Evolutionary conservation across 1,140 invertebrate species (phyloP), one percentile per base, ranked within the genome.

Genomic region (Heliconius eleuchia): DNA sequence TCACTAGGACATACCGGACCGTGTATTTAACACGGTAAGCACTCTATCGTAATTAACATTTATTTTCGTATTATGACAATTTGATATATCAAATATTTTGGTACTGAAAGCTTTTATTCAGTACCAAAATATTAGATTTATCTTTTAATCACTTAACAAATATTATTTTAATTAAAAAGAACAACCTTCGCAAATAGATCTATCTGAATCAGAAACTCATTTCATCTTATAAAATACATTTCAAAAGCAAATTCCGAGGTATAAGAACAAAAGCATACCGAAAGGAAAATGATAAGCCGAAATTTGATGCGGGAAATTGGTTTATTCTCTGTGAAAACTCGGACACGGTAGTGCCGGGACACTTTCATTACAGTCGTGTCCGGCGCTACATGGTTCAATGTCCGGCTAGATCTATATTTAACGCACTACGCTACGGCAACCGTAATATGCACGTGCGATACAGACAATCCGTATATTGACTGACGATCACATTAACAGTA

Each of bases 381-480:
- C 89, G 86, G 87, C 84, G 82, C 77, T 77, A 77, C 74, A 77
- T 87, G 83, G 91, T 92, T 92, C 91, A 92, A 92, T 90, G 91
- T 91, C 89, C 91, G 90, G 87, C 85, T 75, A 80, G 72, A 75
- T 87, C 89, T 92, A 92, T 92, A 89, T 91, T 91, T 92, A 92
- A 88, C 86, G 77, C 81, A 84, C 85, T 84, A 81, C 80, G 79
- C 80, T 73, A 83, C 85, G 85, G 74, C 71, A 74, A 73, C 82
- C 78, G 76, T 81, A 84, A 82, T 82, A 74, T 87, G 86, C 86
- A 90, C 90, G 90, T 87, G 78, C 80, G 71, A 79, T 86, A 85
- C 80, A 60, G 87, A 92, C 90, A 90, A 92, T 91, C 70, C 73
- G 50, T 34, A 27, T 57, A 70, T 70, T 78, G 73, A 52, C 2